Conservation (phyloP, 2,113 vertebrate species). For the Tinamus guttatus region DNA sequence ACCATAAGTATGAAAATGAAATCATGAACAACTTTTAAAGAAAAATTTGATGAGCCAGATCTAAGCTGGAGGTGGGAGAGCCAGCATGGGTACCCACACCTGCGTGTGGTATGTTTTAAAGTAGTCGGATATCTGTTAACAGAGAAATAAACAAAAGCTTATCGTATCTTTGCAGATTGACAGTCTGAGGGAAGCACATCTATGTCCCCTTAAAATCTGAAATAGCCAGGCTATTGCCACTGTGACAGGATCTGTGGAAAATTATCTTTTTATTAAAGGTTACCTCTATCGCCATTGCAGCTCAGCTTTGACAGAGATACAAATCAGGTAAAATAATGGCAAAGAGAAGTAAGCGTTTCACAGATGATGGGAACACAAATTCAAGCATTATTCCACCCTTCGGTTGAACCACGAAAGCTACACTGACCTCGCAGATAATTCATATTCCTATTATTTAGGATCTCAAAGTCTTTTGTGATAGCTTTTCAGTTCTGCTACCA, state of each 20-base stretch:
- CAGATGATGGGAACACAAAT: not conserved
- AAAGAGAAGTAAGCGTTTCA: not conserved
- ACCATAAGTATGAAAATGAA: not conserved
- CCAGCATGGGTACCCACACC: not conserved
- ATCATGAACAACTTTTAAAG: not conserved
- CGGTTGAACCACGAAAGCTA: not conserved
- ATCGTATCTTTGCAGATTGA: not conserved
- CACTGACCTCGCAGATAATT: not conserved
- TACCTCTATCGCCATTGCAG: not conserved
- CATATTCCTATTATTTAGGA: not conserved
- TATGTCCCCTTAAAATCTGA: not conserved
- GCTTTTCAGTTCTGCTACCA: not conserved
- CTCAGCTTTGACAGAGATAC: not conserved
- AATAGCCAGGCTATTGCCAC: not conserved
- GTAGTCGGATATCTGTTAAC: not conserved
- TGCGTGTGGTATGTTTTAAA: not conserved
- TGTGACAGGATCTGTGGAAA: not conserved
- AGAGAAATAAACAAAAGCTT: not conserved
- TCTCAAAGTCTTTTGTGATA: not conserved
- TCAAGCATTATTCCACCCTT: not conserved
- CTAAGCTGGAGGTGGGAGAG: not conserved
- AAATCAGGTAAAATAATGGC: not conserved
- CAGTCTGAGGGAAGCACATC: not conserved
- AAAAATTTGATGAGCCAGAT: not conserved
- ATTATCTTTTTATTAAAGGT: not conserved